A percentile compares a stretch with the other conserved stretches of the same genome.
phyloP scores from a whole-genome alignment of 2,113 vertebrate species.

The Percopsis transmontana region DNA sequence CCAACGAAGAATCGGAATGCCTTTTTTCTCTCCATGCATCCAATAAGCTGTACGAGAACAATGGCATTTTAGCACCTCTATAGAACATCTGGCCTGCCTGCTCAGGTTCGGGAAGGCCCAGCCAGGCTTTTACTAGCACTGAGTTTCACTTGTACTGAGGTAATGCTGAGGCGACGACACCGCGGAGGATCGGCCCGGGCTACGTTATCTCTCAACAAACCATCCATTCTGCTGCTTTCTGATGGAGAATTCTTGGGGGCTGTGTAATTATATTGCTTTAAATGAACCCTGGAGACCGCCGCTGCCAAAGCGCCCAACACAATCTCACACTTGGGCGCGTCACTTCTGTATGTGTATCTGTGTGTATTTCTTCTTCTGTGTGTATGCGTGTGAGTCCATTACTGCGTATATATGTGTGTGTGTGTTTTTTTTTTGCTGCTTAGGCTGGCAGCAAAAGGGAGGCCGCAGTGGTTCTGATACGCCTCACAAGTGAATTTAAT shows the following conservation, averaged over 20 bases:
- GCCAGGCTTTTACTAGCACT: constrained; percentile 46
- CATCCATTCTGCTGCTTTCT: constrained; percentile 76
- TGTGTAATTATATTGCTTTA: constrained; percentile 80
- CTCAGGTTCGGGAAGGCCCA: constrained; percentile 48
- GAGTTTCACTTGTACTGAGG: constrained; percentile 58
- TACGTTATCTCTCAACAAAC: constrained; percentile 73
- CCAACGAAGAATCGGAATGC: constrained; percentile 50
- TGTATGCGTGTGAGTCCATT: constrained; percentile 6
- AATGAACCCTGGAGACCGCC: constrained; percentile 73
- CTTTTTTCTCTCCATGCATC: constrained; percentile 41
- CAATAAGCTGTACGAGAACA: constrained; percentile 51
- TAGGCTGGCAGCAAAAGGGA: constrained; percentile 75
- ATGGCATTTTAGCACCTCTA: constrained; percentile 52
- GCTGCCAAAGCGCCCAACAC: constrained; percentile 75
- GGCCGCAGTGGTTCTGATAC: constrained; percentile 77
- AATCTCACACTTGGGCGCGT: constrained; percentile 74
- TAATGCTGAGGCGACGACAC: constrained; percentile 60
- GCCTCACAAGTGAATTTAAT: constrained; percentile 83
- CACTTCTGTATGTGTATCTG: constrained; percentile 31
- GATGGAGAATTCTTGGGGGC: constrained; percentile 75
- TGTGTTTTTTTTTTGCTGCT: constrained; percentile 49
- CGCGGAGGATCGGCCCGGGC: constrained; percentile 58
- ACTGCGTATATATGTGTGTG: constrained; percentile 29
- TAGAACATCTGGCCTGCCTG: constrained; percentile 69
- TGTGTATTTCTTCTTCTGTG: constrained; percentile 42